Base-by-base conservation (phyloP, 2,797 vertebrate species). In the Nyctibius grandis region DNA sequence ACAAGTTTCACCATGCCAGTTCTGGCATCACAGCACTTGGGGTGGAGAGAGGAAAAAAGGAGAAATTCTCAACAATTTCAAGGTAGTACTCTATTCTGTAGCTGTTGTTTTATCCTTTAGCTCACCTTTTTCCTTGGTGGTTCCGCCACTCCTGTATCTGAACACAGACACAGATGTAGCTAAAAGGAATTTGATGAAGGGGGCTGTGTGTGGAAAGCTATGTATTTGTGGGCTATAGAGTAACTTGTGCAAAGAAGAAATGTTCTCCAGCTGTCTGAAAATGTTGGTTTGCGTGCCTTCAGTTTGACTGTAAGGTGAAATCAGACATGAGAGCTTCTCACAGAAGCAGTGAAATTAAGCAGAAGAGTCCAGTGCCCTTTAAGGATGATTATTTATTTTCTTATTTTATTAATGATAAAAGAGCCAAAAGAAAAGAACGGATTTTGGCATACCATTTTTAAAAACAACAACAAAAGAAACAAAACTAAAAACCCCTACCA, bases 401-500 rank as follows among this genome's bases (percentile, higher is more conserved):
- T 36, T 60, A 17, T 11, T 81, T 64, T 50, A 23, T 42, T 36
- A 22, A 19, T 74, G 69, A 48, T 59, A 47, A 59, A 91, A 84
- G 42, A 74, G 33, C 36, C 29, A 38, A 28, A 50, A 42, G 18
- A 60, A 86, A 59, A 33, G 3, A 60, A 61, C 4, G n/a, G 8
- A 21, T 33, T 86, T 76, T 21, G 20, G n/a, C 7, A 45, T 48
- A 34, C 9, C 10, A 29, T 44, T 54, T 28, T 54, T 28, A 1
- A 5, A 5, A 76, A 21, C 38, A 42, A 21, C 21, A 23, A 9
- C 0, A 1, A 10, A 25, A 12, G 2, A 47, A 42, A 13, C 8
- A 42, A 45, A 61, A 2, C 5, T 16, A 15, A 23, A n/a, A 56
- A 2, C 5, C 12, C 6, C 13, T 5, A 17, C 12, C 3, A 1